phyloP scores from a whole-genome alignment of 2,797 vertebrate species.

The Novumbra hubbsi region DNA sequence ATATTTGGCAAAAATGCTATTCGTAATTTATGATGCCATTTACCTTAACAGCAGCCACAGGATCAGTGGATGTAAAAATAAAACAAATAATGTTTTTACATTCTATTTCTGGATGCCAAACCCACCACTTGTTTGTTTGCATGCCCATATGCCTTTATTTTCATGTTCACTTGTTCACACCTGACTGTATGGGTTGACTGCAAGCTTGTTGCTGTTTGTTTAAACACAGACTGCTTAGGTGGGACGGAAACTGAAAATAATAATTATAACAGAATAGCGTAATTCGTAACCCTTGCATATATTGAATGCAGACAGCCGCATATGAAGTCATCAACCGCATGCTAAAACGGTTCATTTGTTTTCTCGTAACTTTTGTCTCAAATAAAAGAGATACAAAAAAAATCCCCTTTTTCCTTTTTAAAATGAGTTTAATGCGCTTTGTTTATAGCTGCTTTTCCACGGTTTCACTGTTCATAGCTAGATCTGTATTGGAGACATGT shows the following conservation, averaged over 20 bases:
- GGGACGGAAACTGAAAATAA: background rate
- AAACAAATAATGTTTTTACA: too few relatives aligned
- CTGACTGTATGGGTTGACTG: too few relatives aligned
- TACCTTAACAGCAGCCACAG: too few relatives aligned
- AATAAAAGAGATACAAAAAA: conserved; percentile 5
- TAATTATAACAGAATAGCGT: background rate
- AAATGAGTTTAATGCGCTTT: conserved; percentile 39
- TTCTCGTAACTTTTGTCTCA: conserved; percentile 19
- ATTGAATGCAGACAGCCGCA: background rate
- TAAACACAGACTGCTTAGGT: background rate
- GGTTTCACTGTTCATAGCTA: conserved; percentile 30
- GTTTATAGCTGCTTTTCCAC: conserved; percentile 14
- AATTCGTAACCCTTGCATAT: background rate
- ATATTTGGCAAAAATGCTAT: too few relatives aligned
- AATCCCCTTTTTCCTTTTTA: conserved; percentile 28
- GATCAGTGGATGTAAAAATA: too few relatives aligned
- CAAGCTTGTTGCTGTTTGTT: background rate
- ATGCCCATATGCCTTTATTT: background rate
- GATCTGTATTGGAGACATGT: conserved; percentile 48
- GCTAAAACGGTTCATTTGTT: conserved; percentile 8
- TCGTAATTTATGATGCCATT: too few relatives aligned
- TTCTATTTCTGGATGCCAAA: too few relatives aligned
- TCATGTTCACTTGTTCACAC: too few relatives aligned
- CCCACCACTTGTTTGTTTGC: too few relatives aligned
- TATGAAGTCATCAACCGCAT: conserved; percentile 1